Base-by-base conservation (phyloP, 2,888 invertebrate species). In the Andrena haemorrhoa region DNA sequence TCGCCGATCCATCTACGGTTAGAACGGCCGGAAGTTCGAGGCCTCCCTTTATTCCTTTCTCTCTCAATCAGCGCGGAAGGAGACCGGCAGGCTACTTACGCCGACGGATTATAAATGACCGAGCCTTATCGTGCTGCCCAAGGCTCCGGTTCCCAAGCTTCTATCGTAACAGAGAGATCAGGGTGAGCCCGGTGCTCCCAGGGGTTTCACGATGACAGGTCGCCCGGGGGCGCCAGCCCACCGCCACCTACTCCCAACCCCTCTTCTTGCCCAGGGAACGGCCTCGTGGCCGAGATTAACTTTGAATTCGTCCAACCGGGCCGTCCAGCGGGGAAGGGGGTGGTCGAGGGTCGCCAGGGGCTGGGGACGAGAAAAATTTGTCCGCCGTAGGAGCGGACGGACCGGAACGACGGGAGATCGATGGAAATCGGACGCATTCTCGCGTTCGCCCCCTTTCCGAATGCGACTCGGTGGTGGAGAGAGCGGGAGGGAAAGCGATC, bases 41-140 rank as follows among this genome's bases (percentile, higher is more conserved):
- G 78, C 77, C 56, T 86, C 77, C 80, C 82, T 83, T 78, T 82
- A 71, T 86, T 79, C 81, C 75, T 86, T 75, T 75, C 79, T 73
- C 75, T 83, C 64, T 75, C 88, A 78, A 81, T 82, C 83, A 78
- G 60, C 81, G 71, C 76, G 81, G 71, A 86, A 85, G 74, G 81
- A 80, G 85, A 86, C 68, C 79, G 81, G 64, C 76, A 71, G 85
- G 86, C 89, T 88, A 88, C 89, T 88, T 88, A 89, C 87, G 86
- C 86, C 84, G 80, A 77, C 87, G 90, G 91, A 92, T 92, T 92
- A 92, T 92, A 92, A 92, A 92, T 92, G 92, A 92, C 91, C 90
- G 89, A 91, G 90, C 90, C 91, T 92, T 92, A 92, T 92, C 92
- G 91, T 82, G 84, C 75, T 86, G 86, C 85, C 86, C 89, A 88